Percentiles rank a stretch among this genome's conserved stretches.
phyloP scores from a whole-genome alignment of 2,113 vertebrate genomes.

The Mobula hypostoma region DNA sequence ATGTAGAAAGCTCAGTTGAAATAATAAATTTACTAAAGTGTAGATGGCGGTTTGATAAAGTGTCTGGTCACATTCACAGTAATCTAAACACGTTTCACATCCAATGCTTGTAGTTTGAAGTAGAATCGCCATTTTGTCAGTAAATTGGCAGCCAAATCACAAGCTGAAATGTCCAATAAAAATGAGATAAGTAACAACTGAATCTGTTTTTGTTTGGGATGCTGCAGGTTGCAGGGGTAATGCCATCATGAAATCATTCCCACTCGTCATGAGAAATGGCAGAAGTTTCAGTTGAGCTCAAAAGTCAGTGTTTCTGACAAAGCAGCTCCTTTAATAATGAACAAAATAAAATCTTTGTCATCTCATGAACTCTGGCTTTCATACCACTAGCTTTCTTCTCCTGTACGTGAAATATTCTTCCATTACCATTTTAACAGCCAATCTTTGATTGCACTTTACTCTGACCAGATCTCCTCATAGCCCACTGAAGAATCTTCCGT shows the following conservation, averaged over 20 bases:
- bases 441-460: no score
- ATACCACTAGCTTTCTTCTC: no score
- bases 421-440: no score
- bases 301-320: neutral
- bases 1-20: neutral
- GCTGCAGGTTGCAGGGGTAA: neutral
- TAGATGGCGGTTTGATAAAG: neutral
- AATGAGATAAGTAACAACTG: neutral
- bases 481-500: no score
- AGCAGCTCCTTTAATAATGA: neutral
- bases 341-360: neutral
- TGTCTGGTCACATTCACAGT: neutral
- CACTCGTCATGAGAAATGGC: neutral
- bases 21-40: neutral
- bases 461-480: no score
- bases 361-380: neutral
- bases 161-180: neutral
- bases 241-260: neutral
- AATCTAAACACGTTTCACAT: slow-evolving; percentile 6
- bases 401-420: no score
- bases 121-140: neutral
- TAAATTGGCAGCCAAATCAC: neutral
- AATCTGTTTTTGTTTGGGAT: neutral
- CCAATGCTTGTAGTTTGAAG: neutral
- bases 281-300: neutral